Evolutionary conservation across 2,797 vertebrate species (phyloP), one percentile per base, ranked within the genome.

Genomic region (Takifugu rubripes): DNA sequence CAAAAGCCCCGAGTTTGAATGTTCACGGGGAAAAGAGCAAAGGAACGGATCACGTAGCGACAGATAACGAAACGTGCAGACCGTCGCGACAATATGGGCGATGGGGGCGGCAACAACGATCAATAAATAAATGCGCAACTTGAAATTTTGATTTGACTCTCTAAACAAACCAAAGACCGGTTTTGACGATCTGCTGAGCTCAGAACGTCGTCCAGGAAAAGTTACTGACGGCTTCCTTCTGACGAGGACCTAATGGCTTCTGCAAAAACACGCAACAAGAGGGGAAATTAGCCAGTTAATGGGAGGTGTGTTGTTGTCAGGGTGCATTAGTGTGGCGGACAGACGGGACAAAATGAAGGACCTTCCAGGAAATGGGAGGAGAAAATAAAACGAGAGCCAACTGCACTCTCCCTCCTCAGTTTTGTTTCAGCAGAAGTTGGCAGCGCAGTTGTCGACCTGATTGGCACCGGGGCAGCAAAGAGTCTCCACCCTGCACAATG

Each of bases 21-120:
- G 3, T 36, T 10, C 33, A 14, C 9, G 9, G 29, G 5, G 29
- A 31, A 6, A 6, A 6, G 33, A 11, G 33, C 33, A 36, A 36
- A 36, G 33, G 33, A 36, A 63, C 69, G 61, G 56, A 56, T 21
- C 43, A 64, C 16, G 55, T 56, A 67, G 56, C 54, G 73, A 49
- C 57, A 57, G 63, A 77, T 71, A 74, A 61, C 31, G 60, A 81
- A 81, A 84, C 76, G 68, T 79, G 65, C 49, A 60, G 61, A 72
- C 50, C 12, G 7, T 43, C 36, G 70, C 56, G 55, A 75, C 68
- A 81, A 75, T 66, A 72, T 1, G 36, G 67, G 61, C 44, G 7
- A 52, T 68, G 25, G 52, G 58, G 66, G 72, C n/a, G 3, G 33
- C 45, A 50, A 21, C 3, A 10, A 10, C 42, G n/a, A 56, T 51